Base-by-base conservation (phyloP, 2,797 vertebrate genomes). In the Champsocephalus esox region DNA sequence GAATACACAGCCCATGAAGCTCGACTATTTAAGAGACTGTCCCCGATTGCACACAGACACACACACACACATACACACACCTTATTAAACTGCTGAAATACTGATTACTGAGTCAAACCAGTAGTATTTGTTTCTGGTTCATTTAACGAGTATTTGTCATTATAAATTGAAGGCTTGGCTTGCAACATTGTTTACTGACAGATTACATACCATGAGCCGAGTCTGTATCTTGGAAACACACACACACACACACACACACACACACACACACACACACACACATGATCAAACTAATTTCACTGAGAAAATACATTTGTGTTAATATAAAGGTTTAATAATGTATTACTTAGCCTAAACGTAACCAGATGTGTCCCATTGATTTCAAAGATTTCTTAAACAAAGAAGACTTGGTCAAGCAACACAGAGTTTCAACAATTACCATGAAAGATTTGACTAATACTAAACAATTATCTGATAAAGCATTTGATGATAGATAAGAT, bases 21-120 rank as follows among this genome's bases (percentile, higher is more conserved):
- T 59, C 78, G 76, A 84, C 78, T 77, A 81, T 88, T 86, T 80
- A 82, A 73, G 79, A 91, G 71, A 84, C 85, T 84, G 90, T 91
- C 85, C 87, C 66, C 32, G 49, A 76, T 86, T 68, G 51, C 64
- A 82, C 62, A 34, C 43, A 38, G 11, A 19, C 17, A 58, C 38
- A n/a, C 59, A n/a, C 45, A 49, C 45, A 61, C 8, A 61, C 12
- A 45, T 41, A 60, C 38, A 73, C 41, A 63, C 71, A 73, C 38
- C 48, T 59, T 55, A 3, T 82, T 57, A 2, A 59, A 67, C 59
- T 43, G 70, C 55, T 45, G 1, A 56, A 45, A 8, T 41, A 43
- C 4, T 55, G 46, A 88, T 69, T 38, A 38, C 34, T 38, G 34
- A 62, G 73, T 63, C 48, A 64, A 52, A 75, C 5, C 10, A 12